These are phyloP conservation scores for Pomacea maculata DNA, from an alignment of 1,140 invertebrate genomes.

Conservation along the genomic window DNA sequence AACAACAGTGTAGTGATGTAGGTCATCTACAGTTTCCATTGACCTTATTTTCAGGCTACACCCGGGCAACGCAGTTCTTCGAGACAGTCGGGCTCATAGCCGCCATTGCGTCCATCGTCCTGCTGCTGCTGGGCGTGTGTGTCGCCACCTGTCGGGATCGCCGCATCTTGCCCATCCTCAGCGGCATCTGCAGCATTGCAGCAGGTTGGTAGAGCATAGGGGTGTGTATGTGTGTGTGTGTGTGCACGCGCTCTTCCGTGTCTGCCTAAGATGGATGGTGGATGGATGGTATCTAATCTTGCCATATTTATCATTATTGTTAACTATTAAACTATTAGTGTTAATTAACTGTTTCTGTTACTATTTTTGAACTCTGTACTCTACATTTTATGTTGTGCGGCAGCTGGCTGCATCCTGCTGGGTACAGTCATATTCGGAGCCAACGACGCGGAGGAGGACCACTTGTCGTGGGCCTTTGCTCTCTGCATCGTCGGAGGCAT, in stretches of 20 bases:
- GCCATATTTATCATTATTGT: not conserved
- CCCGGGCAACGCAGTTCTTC: constrained; percentile 38
- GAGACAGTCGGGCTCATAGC: constrained; percentile 39
- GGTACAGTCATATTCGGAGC: constrained; percentile 24
- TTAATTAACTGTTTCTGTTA: not conserved
- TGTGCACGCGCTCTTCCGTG: not conserved
- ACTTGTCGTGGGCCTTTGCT: constrained; percentile 25
- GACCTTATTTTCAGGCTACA: constrained; percentile 30
- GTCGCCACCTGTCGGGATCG: constrained; percentile 30
- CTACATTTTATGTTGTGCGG: not conserved
- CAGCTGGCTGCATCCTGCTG: constrained; percentile 15
- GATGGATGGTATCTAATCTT: not conserved
- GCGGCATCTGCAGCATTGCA: constrained; percentile 28
- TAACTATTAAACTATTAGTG: constrained; percentile 13
- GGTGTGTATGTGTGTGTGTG: not conserved
- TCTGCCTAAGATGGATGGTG: not conserved
- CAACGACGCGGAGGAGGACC: not conserved
- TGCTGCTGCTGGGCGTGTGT: constrained; percentile 35
- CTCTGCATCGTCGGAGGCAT: constrained; percentile 25
- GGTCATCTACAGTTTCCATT: not conserved
- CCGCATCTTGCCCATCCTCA: constrained; percentile 36
- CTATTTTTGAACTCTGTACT: not conserved
- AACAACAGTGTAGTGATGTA: too few species aligned
- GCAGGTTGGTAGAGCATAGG: constrained; percentile 27
- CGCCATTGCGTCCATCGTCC: constrained; percentile 26